Evolutionary conservation across 2,888 invertebrate genomes (phyloP), one percentile per base, ranked within the genome.

Genomic region (Polyploca ridens): DNA sequence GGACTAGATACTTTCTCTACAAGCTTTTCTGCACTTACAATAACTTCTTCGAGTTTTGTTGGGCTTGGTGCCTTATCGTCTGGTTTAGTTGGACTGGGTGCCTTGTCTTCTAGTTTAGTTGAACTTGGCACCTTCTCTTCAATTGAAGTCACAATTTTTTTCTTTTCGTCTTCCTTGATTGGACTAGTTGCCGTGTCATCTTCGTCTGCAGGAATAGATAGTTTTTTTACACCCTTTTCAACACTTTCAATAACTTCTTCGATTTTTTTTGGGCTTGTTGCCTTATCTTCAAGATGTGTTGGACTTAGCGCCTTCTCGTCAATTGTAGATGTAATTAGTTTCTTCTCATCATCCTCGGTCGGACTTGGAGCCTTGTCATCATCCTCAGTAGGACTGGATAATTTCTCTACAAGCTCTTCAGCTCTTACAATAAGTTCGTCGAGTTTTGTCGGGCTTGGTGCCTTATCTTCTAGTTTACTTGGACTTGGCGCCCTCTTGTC

Each of bases 181-280:
- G 19, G 63, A 35, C 62, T 68, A 14, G 33, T 0, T 1, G 13
- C 62, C 41, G 41, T 33, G 14, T 62, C 49, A 14, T 35, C 27
- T 11, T n/a, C 38, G 38, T 4, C 19, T 1, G 14, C n/a, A 4
- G 49, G 13, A 33, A 64, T 69, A 0, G 58, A n/a, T 4, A 16
- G 16, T 33, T 65, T 66, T 0, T 67, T 58, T 3, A 61, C 63
- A 33, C 0, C 14, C 33, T 14, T 62, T 0, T 66, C 38, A 0
- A 67, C 63, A 19, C 68, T 74, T 7, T 63, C 64, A 7, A 54
- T 33, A 35, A 71, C 72, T 5, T 66, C 59, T 19, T 63, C 62
- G 10, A 16, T n/a, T 33, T 62, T 49, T 35, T 38, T 38, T 62
- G 63, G 58, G 8, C 65, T 58, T 14, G 33, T 14, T 8, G 64